These are phyloP conservation scores for Anoncus sp. DNA, from an alignment of 2,888 invertebrate genomes.

Conservation along the genomic window DNA sequence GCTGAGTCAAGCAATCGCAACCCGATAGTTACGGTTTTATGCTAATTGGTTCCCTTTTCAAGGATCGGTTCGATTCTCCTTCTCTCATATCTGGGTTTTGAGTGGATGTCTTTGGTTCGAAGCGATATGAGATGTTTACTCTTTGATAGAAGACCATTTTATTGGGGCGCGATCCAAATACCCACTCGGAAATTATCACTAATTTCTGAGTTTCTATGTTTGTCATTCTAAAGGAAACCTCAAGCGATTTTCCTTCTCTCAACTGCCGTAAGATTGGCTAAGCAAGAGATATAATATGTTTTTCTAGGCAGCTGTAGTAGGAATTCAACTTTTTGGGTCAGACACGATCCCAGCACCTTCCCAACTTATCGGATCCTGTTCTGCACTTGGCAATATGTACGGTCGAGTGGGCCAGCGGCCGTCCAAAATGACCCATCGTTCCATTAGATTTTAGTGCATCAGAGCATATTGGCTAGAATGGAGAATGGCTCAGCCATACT, in stretches of 20 bases:
- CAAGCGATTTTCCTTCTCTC: background rate
- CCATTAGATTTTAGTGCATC: background rate
- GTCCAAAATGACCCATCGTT: background rate
- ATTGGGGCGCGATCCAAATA: no score
- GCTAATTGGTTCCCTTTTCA: no score
- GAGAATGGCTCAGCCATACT: background rate
- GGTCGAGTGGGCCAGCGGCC: background rate
- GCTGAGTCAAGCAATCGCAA: no score
- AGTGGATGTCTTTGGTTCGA: no score
- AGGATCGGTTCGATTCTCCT: no score
- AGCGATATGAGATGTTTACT: no score
- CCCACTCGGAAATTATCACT: no score
- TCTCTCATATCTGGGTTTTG: no score
- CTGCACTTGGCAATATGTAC: background rate
- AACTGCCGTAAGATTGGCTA: background rate
- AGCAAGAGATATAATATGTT: background rate
- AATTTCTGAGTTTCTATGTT: no score
- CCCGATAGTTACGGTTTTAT: no score
- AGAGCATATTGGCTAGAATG: no score
- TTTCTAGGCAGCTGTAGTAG: constrained; percentile 14
- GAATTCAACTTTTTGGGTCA: background rate
- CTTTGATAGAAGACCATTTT: no score
- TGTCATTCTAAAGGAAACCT: background rate
- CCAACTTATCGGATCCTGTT: background rate
- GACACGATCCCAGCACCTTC: background rate